A percentile compares a stretch with the other conserved stretches of the same genome.
Conservation (phyloP, 2,797 vertebrate species). For the Pangasius mekongensis region DNA sequence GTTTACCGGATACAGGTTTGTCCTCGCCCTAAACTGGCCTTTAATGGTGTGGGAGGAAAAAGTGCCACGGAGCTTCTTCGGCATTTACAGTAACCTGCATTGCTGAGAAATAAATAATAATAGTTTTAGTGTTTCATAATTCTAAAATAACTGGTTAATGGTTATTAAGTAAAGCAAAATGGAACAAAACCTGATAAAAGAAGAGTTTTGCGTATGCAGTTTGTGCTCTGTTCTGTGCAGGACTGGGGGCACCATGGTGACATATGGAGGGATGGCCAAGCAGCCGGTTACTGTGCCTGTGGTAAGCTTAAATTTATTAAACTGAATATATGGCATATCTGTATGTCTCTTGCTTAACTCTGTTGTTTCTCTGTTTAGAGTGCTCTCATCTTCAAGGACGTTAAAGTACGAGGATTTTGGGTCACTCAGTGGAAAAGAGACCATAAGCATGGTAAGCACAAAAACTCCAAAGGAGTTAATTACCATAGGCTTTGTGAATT, state of each 20-base stretch:
- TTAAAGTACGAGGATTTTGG: constrained; percentile 92
- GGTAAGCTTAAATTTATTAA: constrained; percentile 75
- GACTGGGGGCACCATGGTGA: constrained; percentile 89
- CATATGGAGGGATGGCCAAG: constrained; percentile 95
- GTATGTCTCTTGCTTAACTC: neutral
- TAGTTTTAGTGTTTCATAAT: neutral
- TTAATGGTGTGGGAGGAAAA: constrained; percentile 93
- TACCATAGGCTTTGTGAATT: neutral
- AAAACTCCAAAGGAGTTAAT: neutral
- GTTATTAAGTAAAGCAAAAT: neutral
- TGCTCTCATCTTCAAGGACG: constrained; percentile 90
- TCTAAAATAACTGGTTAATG: neutral
- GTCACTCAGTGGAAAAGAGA: constrained; percentile 90
- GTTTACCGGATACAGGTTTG: constrained; percentile 69
- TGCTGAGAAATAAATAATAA: neutral
- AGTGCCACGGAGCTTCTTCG: constrained; percentile 91
- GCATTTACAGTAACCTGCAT: constrained; percentile 84
- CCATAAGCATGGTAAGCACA: constrained; percentile 77
- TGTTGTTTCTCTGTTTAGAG: constrained; percentile 75
- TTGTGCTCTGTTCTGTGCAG: constrained; percentile 65
- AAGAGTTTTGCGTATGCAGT: neutral
- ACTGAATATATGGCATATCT: neutral
- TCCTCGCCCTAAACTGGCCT: constrained; percentile 85
- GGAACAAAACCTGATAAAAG: neutral
- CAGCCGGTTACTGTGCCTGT: constrained; percentile 89